Percentiles rank a stretch among this genome's conserved stretches.
Evolutionary conservation across 1,140 invertebrate genomes (phyloP).

Genomic region (Lucilia cuprina): DNA sequence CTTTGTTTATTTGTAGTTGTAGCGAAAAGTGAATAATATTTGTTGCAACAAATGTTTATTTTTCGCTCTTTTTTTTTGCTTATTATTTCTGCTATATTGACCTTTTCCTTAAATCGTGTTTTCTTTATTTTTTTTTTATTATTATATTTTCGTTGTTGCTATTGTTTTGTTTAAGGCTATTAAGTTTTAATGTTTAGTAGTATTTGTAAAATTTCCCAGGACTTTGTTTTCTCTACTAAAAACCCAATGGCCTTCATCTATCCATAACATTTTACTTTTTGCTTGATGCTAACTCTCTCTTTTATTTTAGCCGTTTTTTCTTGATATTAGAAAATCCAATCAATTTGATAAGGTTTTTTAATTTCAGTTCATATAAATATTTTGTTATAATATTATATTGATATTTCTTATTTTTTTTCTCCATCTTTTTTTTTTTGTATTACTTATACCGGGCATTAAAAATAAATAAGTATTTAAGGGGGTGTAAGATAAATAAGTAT

Average conservation of each 20-base stretch:
- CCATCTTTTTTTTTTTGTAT: not conserved
- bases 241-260: not conserved
- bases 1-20: no score
- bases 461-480: not conserved
- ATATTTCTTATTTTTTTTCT: not conserved
- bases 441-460: not conserved
- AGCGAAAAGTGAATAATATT: no score
- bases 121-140: not conserved
- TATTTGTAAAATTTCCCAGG: not conserved
- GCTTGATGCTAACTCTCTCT: not conserved
- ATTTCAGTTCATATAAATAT: slow-evolving; percentile 13
- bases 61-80: not conserved
- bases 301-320: slow-evolving; percentile 1
- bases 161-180: slow-evolving; percentile 21
- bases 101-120: slow-evolving; percentile 14
- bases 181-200: slow-evolving; percentile 25
- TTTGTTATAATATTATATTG: not conserved
- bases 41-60: no score
- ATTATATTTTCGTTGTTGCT: not conserved
- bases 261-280: not conserved
- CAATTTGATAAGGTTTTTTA: slow-evolving; percentile 33
- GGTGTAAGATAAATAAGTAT: slow-evolving; percentile 4
- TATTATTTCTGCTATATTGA: slow-evolving; percentile 4
- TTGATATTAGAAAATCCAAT: slow-evolving; percentile 1
- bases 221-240: not conserved